Conservation (phyloP, 2,113 vertebrate genomes). For the Rhabdornis inornatus region DNA sequence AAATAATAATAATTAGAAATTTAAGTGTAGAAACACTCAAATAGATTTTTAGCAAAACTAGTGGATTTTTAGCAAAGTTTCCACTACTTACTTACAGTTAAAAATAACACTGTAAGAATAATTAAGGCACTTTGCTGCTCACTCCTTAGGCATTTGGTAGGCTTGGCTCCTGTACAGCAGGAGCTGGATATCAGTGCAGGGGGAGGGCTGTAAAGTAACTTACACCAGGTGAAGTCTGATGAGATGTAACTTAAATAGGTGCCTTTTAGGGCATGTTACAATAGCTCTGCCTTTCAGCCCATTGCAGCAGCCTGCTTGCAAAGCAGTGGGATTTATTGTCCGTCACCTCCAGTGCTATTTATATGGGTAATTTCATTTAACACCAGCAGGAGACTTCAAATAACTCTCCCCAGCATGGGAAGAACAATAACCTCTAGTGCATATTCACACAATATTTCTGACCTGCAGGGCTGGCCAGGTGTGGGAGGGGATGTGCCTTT, state of each 20-base stretch:
- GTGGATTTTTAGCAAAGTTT: too few species aligned
- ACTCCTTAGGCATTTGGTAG: background rate
- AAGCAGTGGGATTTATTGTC: slow-evolving; percentile 31
- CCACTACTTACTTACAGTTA: too few species aligned
- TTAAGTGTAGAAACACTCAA: background rate
- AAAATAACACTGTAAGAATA: background rate
- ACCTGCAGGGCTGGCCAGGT: background rate
- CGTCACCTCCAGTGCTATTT: slow-evolving; percentile 33
- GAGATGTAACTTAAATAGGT: background rate
- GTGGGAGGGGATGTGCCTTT: background rate
- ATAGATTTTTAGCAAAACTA: background rate
- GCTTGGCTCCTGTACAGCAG: background rate
- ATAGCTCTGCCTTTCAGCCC: background rate
- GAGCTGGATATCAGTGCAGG: background rate
- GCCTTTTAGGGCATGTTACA: background rate
- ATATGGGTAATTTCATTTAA: slow-evolving; percentile 55
- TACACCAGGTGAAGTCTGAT: background rate
- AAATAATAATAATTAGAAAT: background rate
- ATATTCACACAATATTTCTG: slow-evolving; percentile 35
- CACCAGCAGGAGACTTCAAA: slow-evolving; percentile 49
- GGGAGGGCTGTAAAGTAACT: background rate
- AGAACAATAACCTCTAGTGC: slow-evolving; percentile 36
- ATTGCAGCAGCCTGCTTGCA: background rate
- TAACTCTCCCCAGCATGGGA: slow-evolving; percentile 41
- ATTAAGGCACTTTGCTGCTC: background rate